phyloP scores from a whole-genome alignment of 1,140 invertebrate genomes.

The Xylocopa sonorina region DNA sequence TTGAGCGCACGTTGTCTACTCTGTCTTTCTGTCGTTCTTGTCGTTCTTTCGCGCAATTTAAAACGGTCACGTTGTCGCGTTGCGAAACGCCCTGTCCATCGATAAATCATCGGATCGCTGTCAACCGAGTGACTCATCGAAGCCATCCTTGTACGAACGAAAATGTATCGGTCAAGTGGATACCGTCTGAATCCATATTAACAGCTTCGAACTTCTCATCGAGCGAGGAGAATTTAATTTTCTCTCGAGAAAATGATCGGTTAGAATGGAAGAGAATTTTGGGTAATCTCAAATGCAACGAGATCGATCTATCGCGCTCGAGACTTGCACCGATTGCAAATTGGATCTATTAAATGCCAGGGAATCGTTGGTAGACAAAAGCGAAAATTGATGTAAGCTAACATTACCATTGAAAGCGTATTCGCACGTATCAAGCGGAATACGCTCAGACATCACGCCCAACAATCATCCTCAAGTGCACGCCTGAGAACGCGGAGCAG shows the following conservation, averaged over 20 bases:
- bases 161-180: constrained; percentile 31
- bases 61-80: constrained; percentile 34
- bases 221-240: no score
- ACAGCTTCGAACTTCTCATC: constrained; percentile 4
- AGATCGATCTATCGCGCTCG: no score
- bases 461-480: background rate
- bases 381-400: background rate
- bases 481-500: background rate
- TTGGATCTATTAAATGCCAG: background rate
- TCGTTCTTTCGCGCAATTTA: constrained; percentile 49
- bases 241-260: no score
- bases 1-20: constrained; percentile 61
- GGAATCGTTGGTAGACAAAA: no score
- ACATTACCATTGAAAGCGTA: background rate
- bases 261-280: background rate
- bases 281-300: no score
- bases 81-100: constrained; percentile 32
- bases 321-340: no score
- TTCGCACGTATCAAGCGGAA: background rate
- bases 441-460: background rate
- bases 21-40: constrained; percentile 64
- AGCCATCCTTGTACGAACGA: background rate
- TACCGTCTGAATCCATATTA: constrained; percentile 15
- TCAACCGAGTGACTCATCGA: constrained; percentile 17
- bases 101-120: constrained; percentile 40